Base-by-base conservation (phyloP, 2,113 vertebrate genomes). In the Cyprinodon variegatus region DNA sequence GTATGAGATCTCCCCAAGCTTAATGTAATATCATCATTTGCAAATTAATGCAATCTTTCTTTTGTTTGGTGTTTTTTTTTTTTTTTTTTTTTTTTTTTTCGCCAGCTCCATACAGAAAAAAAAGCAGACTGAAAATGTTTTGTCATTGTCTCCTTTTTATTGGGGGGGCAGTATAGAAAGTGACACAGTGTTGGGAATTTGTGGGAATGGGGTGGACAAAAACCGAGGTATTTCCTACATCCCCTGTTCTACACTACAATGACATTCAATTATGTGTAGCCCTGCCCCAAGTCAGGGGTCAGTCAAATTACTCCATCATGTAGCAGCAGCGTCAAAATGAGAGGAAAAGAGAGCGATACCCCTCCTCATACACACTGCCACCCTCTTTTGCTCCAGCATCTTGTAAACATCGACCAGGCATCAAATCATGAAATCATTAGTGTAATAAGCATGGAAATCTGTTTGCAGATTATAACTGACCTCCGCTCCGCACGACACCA, bases 21-120 rank as follows among this genome's bases (percentile, higher is more conserved):
- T 97, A 98, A 98, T 96, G 95, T 95, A 97, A 98, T 97, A 96
- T 96, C 96, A 97, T 98, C 97, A 97, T 98, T 98, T 96, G 96
- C 94, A 98, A 99, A 99, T 97, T 96, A 98, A 98, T 97, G 97
- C 95, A 96, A 97, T 97, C 95, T 96, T 97, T 97, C 96, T 98
- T 99, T 98, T 97, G 96, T 97, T 97, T 96, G 93, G 77, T 72
- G 11, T 73, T 61, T 65, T 71, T 66, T 67, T 8, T 20, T 53
- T 20, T n/a, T 57, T 57, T 57, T 57, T 10, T 8, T 73, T n/a
- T n/a, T n/a, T n/a, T n/a, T n/a, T n/a, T n/a, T n/a, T n/a, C n/a
- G n/a, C n/a, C n/a, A n/a, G n/a, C n/a, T n/a, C n/a, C n/a, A n/a
- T n/a, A n/a, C n/a, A n/a, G n/a, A n/a, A n/a, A n/a, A n/a, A n/a